Evolutionary conservation across 2,113 vertebrate species (phyloP), one percentile per base, ranked within the genome.

Genomic region (Cichladusa arquata): DNA sequence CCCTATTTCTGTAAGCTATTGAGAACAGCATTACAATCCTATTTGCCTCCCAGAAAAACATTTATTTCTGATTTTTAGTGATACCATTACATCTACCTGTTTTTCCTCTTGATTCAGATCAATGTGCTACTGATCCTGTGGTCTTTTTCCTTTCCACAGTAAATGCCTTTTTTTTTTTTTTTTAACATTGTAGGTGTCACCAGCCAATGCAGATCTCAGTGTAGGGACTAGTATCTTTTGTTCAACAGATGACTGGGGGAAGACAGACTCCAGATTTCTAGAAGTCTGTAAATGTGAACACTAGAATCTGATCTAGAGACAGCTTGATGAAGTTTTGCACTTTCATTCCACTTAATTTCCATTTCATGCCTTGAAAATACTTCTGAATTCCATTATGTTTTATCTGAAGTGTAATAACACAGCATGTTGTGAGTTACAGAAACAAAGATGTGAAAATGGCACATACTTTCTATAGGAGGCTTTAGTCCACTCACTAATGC

Each of bases 401-500:
- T 22, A 60, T 9, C 34, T 76, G 28, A 26, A 84, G 53, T 33
- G 3, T 2, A 78, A 13, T 2, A 62, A 60, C 29, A 33, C 5
- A 72, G 67, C 14, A 33, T 2, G 28, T 15, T 1, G 8, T 11
- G 34, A 74, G 11, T 60, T 53, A 87, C 23, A 88, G 53, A 88
- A 92, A 67, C 9, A 82, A 66, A 74, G 93, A 87, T 8, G 47
- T 64, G 56, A 62, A 93, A 88, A 78, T 6, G 23, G 23, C 66
- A 98, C 99, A 80, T 97, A 99, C 99, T 99, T 98, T 99, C 99
- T 97, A 99, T 98, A 1, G 99, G 99, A 56, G 99, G 99, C 34
- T 99, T 98, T 69, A 99, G 99, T 74, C 99, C 99, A 36, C 99
- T 99, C 95, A 99, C 99, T 98, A 99, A 97, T 44, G 99, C 99